Conservation (phyloP, 2,888 invertebrate species). For the Polyommatus icarus region DNA sequence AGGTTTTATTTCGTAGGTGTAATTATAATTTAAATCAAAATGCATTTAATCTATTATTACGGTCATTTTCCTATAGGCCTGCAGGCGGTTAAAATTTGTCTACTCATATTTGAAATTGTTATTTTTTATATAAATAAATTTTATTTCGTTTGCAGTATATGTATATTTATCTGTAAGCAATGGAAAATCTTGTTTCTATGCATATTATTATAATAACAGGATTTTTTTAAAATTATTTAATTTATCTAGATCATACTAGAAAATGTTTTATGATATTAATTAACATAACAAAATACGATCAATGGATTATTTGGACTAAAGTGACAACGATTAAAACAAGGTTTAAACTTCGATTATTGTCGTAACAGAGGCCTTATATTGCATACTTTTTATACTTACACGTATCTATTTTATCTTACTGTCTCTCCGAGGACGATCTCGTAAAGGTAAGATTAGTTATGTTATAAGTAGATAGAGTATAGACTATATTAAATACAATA, state of each 20-base stretch:
- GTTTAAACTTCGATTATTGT: neutral
- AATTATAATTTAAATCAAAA: neutral
- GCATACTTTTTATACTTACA: neutral
- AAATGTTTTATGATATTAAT: neutral
- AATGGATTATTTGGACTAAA: too few relatives aligned
- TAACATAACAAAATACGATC: neutral
- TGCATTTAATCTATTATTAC: too few relatives aligned
- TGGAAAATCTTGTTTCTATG: neutral
- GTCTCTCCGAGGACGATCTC: conserved; percentile 13
- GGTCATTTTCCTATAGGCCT: too few relatives aligned
- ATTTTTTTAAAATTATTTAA: neutral
- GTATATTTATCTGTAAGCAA: too few relatives aligned
- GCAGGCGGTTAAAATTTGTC: too few relatives aligned
- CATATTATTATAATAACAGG: neutral
- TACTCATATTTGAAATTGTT: too few relatives aligned
- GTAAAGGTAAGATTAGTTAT: neutral
- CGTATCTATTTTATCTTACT: neutral
- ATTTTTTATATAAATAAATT: too few relatives aligned
- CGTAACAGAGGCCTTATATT: neutral
- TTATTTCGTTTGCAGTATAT: too few relatives aligned
- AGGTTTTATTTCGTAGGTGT: too few relatives aligned
- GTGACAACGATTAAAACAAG: neutral
- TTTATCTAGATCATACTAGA: too few relatives aligned
- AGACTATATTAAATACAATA: neutral
- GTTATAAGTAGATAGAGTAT: too few relatives aligned